phyloP scores from a whole-genome alignment of 2,888 invertebrate species.

The Monochamus alternatus region DNA sequence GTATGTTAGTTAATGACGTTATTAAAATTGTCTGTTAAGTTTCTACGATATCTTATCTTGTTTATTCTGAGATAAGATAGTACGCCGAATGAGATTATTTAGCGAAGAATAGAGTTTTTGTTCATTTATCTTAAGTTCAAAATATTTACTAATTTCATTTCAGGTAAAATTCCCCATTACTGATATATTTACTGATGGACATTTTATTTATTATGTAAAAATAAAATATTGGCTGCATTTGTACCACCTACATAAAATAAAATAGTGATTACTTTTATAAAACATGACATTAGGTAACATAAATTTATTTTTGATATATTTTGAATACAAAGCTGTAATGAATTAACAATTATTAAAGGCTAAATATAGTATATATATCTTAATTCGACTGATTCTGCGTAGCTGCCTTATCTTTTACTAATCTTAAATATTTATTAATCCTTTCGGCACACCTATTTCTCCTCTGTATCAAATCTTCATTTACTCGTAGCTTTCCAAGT shows the following conservation, averaged over 20 bases:
- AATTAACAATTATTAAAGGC: background rate
- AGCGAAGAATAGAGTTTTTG: background rate
- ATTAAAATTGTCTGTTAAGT: background rate
- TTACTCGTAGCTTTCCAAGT: constrained; percentile 50
- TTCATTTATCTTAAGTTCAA: background rate
- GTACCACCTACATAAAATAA: too few species aligned
- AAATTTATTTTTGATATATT: background rate
- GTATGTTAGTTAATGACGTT: constrained; percentile 3
- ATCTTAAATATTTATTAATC: constrained; percentile 47
- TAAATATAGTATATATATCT: constrained; percentile 11
- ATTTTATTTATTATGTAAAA: too few species aligned
- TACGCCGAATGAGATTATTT: background rate
- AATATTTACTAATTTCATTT: too few species aligned
- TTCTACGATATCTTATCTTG: constrained; percentile 13
- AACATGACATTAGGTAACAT: background rate
- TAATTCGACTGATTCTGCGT: background rate
- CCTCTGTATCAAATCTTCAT: constrained; percentile 45
- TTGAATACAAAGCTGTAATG: background rate
- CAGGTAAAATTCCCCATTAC: too few species aligned
- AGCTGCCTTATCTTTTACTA: constrained; percentile 37
- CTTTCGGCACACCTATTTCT: constrained; percentile 49
- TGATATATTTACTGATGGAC: too few species aligned
- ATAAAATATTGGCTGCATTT: too few species aligned
- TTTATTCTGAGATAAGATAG: constrained; percentile 14
- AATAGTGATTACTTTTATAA: too few species aligned